phyloP scores from a whole-genome alignment of 2,113 vertebrate species.

The Chrysemys picta region DNA sequence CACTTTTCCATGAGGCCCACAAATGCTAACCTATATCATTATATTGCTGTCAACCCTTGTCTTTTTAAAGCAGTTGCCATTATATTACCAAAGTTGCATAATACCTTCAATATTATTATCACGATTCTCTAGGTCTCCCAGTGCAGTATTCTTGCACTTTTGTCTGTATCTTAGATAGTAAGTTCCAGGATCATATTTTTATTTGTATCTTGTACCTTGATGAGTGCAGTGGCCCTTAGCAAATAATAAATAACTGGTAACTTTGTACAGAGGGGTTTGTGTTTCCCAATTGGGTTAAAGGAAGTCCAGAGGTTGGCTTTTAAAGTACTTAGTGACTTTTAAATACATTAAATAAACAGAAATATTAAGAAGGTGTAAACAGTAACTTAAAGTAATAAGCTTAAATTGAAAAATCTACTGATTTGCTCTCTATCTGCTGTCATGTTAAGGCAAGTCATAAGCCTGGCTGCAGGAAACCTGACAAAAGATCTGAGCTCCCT shows the following conservation, averaged over 20 bases:
- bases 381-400: not conserved
- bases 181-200: not conserved
- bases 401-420: not conserved
- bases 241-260: not conserved
- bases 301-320: too few species aligned
- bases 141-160: not conserved
- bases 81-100: not conserved
- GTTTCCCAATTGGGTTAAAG: not conserved
- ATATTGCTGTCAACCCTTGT: not conserved
- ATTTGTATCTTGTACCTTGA: not conserved
- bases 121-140: not conserved
- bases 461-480: not conserved
- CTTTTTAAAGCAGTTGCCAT: not conserved
- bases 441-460: not conserved
- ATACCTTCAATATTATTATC: not conserved
- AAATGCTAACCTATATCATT: not conserved
- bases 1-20: not conserved
- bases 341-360: not conserved
- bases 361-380: not conserved
- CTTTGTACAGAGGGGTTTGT: not conserved
- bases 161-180: not conserved
- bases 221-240: fast-evolving
- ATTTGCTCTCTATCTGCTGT: not conserved
- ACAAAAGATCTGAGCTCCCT: not conserved
- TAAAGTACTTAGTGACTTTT: fast-evolving